A percentile compares a stretch with the other conserved stretches of the same genome.
Evolutionary conservation across 2,113 vertebrate species (phyloP).

Genomic region (Brienomyrus longianalis): DNA sequence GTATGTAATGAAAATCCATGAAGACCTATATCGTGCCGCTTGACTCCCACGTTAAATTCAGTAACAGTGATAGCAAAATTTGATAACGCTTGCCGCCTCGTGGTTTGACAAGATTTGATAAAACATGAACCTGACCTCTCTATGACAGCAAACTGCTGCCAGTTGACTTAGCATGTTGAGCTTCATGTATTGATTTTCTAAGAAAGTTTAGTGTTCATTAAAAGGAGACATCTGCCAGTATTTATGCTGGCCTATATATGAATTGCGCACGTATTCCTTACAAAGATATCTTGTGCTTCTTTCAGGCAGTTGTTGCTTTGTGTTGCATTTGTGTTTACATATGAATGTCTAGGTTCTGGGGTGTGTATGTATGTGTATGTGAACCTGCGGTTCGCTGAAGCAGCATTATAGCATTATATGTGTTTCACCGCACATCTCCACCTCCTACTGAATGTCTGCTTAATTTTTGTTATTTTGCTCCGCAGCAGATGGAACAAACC

Average conservation of each 20-base stretch:
- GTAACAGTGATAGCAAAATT: constrained; percentile 51
- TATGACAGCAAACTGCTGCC: background rate
- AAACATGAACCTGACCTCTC: background rate
- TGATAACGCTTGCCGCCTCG: constrained; percentile 52
- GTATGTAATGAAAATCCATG: background rate
- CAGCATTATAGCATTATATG: too few species aligned
- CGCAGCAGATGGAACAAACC: background rate
- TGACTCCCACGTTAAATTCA: constrained; percentile 55
- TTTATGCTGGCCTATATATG: background rate
- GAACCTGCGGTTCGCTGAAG: background rate
- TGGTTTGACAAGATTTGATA: constrained; percentile 43
- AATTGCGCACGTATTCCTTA: constrained; percentile 14
- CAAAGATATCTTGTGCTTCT: background rate
- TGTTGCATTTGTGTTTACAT: background rate
- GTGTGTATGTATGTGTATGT: background rate
- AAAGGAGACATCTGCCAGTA: background rate
- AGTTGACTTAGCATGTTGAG: background rate
- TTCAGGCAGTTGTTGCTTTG: background rate
- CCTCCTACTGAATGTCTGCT: background rate
- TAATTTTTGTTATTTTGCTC: background rate
- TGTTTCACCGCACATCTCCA: background rate
- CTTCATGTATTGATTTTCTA: background rate
- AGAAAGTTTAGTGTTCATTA: background rate
- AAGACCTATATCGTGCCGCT: background rate
- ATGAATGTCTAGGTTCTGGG: background rate